Evolutionary conservation across 2,797 vertebrate genomes (phyloP), one percentile per base, ranked within the genome.

Genomic region (Erithacus rubecula): DNA sequence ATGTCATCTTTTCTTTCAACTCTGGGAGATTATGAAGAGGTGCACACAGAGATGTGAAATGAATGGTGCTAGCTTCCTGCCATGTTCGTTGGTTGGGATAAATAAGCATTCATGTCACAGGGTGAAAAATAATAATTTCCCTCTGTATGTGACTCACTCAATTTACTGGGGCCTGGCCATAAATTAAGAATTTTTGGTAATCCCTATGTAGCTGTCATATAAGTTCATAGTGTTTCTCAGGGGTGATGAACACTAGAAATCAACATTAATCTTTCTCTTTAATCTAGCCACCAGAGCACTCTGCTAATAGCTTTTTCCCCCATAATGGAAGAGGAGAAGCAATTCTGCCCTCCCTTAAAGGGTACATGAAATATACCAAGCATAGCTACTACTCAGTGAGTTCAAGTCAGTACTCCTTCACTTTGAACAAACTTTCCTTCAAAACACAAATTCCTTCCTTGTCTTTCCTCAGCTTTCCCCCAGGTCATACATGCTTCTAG

Each of bases 111-210:
- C 88, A 46, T 84, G 87, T 91, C 91, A 96, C 39, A 3, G 91
- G 67, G 77, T 87, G 47, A 97, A 94, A 96, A 93, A 84, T 85
- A 94, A 93, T 88, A 36, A 92, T 88, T 70, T 93, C 69, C 83
- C 51, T 94, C 90, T 77, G 15, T 84, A 71, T 89, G 79, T 84
- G 83, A 95, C 69, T 93, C 94, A 96, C 29, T 16, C 46, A 89
- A 87, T 95, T 89, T 89, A 75, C 67, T 91, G 75, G 60, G 44
- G 5, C n/a, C 94, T 89, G 39, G 23, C 11, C 60, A 71, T 84
- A 94, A 95, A 65, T 62, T 12, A 96, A 93, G 55, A 81, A 62
- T 94, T 94, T 95, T 91, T 20, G 12, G 46, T 56, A 92, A 90
- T 96, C 89, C n/a, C 82, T 41, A 32, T 32, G 58, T 69, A 92